Conservation (phyloP, 2,113 vertebrate genomes). For the Lagopus leucura region DNA sequence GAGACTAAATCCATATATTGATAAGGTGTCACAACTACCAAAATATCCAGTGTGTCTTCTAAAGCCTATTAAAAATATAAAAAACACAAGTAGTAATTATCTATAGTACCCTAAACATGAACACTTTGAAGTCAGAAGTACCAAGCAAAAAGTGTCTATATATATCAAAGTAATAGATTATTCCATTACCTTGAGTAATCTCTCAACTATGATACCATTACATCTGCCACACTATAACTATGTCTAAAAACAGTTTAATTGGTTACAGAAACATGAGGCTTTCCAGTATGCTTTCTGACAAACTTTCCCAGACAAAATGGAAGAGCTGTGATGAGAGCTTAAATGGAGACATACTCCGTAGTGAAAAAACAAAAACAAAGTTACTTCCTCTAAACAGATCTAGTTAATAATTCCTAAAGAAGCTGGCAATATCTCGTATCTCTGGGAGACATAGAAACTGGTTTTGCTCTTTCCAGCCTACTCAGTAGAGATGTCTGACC, state of each 20-base stretch:
- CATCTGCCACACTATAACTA: constrained; percentile 1
- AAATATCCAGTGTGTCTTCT: not conserved
- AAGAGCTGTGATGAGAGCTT: constrained; percentile 37
- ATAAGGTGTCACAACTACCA: constrained; percentile 19
- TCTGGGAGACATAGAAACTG: constrained; percentile 4
- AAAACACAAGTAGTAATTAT: not conserved
- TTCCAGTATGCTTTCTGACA: constrained; percentile 16
- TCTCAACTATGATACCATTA: not conserved
- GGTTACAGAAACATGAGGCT: constrained; percentile 7
- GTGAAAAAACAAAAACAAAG: not conserved
- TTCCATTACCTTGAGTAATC: not conserved
- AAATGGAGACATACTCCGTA: not conserved
- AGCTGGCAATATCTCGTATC: constrained; percentile 32
- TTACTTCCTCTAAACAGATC: constrained; percentile 5
- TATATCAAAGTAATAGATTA: constrained; percentile 16
- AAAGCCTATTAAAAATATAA: not conserved
- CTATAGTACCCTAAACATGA: constrained; percentile 15
- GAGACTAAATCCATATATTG: constrained; percentile 18
- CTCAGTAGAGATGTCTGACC: constrained; percentile 1
- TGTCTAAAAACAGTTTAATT: constrained; percentile 16
- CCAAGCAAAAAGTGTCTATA: not conserved
- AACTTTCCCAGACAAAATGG: constrained; percentile 32
- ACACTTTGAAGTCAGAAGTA: constrained; percentile 13
- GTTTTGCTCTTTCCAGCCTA: constrained; percentile 5
- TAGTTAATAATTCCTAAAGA: constrained; percentile 4